Conservation (phyloP, 1,140 invertebrate genomes). For the Archivesica marissinica region DNA sequence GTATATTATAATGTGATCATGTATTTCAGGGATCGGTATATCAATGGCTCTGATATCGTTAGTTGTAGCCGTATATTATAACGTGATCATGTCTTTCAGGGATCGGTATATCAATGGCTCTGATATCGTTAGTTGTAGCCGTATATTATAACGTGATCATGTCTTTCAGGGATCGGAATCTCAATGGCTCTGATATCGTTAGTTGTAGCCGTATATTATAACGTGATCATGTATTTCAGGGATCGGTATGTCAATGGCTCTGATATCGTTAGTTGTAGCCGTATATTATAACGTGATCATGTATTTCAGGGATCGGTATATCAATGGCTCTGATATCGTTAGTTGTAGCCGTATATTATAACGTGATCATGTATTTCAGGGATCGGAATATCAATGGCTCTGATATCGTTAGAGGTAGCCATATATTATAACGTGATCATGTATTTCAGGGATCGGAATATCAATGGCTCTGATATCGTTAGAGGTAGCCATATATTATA, state of each 20-base stretch:
- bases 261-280: constrained; percentile 92
- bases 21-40: constrained; percentile 90
- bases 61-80: constrained; percentile 89
- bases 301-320: constrained; percentile 90
- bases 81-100: too few species aligned
- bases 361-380: too few species aligned
- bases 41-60: constrained; percentile 93
- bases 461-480: constrained; percentile 93
- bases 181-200: constrained; percentile 93
- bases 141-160: constrained; percentile 86
- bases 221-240: too few species aligned
- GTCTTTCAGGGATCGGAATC: constrained; percentile 90
- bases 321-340: constrained; percentile 93
- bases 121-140: constrained; percentile 92
- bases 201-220: constrained; percentile 89
- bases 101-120: constrained; percentile 92
- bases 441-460: constrained; percentile 90
- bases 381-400: constrained; percentile 92
- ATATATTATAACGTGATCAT: constrained; percentile 86
- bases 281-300: constrained; percentile 86
- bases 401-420: constrained; percentile 92
- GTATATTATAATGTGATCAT: constrained; percentile 86
- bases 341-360: constrained; percentile 89
- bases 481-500: constrained; percentile 89
- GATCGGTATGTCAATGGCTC: constrained; percentile 92